phyloP scores from a whole-genome alignment of 2,888 invertebrate species.

The Lissonota sp. region DNA sequence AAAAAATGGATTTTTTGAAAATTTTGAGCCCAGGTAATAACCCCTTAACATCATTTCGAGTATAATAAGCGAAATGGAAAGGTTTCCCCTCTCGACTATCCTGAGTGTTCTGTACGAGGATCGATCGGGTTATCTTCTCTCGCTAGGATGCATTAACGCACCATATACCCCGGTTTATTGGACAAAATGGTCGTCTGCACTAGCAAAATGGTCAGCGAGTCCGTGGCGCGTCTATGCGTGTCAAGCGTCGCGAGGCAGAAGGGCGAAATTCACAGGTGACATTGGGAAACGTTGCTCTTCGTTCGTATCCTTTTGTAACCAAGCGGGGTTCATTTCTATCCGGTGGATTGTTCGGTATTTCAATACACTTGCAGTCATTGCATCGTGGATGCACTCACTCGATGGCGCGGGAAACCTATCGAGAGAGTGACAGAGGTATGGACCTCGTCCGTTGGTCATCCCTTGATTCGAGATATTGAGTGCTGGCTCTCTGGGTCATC shows the following conservation, averaged over 20 bases:
- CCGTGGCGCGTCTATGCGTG: neutral
- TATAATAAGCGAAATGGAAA: slow-evolving; percentile 45
- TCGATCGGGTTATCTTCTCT: slow-evolving; percentile 77
- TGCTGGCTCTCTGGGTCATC: slow-evolving; percentile 25
- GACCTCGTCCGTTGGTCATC: slow-evolving; percentile 16
- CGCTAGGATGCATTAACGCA: slow-evolving; percentile 79
- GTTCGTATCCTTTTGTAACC: slow-evolving; percentile 7
- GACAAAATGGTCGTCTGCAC: slow-evolving; percentile 76
- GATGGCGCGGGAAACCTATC: slow-evolving; percentile 26
- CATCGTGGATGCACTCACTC: slow-evolving; percentile 14
- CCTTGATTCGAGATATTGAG: slow-evolving; percentile 47
- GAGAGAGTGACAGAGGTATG: slow-evolving; percentile 44
- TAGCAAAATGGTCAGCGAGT: slow-evolving; percentile 47
- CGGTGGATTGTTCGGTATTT: slow-evolving; percentile 1
- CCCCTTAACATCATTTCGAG: slow-evolving; percentile 62
- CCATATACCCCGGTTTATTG: slow-evolving; percentile 72
- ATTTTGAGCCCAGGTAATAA: slow-evolving; percentile 25
- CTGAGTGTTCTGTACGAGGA: slow-evolving; percentile 49
- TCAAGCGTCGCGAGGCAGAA: neutral
- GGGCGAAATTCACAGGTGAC: too few species aligned
- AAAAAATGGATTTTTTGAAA: too few species aligned
- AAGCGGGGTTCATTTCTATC: neutral
- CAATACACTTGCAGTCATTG: neutral
- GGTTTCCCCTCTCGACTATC: slow-evolving; percentile 14
- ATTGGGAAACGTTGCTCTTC: neutral